Evolutionary conservation across 1,140 invertebrate genomes (phyloP), one percentile per base, ranked within the genome.

Genomic region (Liolophura sinensis): DNA sequence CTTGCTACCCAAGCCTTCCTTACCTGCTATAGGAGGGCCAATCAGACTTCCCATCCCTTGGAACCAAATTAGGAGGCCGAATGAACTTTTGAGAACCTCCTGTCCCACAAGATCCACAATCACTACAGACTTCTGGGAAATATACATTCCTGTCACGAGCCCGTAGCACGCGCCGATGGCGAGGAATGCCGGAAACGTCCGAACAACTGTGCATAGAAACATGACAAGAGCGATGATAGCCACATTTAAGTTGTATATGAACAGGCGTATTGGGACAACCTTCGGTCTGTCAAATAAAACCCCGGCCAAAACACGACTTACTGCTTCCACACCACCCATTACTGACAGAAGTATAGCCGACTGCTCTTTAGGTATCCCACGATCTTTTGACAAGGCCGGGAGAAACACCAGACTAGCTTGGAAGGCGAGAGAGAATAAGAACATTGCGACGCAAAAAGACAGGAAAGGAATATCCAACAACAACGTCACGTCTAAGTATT

Each of bases 31-130:
- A 56, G 95, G 95, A 68, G 91, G 87, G 59, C 95, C 95, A 25
- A 96, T 84, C 7, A 92, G 87, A 1, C 93, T 92, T 1, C 94
- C 94, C 56, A 95, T 78, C 31, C 96, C 96, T 89, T 97, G 95
- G 85, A 98, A 97, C 49, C 96, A 86, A 64, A 97, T 89, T 52
- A 96, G 88, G n/a, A 98, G 85, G 25, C 96, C 96, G 82, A 97
- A 97, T 12, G 94, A 94, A 82, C 95, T 96, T 0, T 93, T 95
- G 9, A 69, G 27, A 46, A 58, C 56, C 11, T 65, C 60, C 15
- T 60, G 24, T 46, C 68, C 68, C 9, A 65, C 47, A 59, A 69
- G 59, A n/a, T 69, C 68, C 52, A 64, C 58, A 4, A 69, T 51
- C 22, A 69, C 48, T 1, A 63, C 60, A 12, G 68, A 59, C 27